A percentile compares a stretch with the other conserved stretches of the same genome.
These are phyloP conservation scores for Ellobius talpinus DNA, from an alignment of 2,113 vertebrate species.

Conservation along the genomic window DNA sequence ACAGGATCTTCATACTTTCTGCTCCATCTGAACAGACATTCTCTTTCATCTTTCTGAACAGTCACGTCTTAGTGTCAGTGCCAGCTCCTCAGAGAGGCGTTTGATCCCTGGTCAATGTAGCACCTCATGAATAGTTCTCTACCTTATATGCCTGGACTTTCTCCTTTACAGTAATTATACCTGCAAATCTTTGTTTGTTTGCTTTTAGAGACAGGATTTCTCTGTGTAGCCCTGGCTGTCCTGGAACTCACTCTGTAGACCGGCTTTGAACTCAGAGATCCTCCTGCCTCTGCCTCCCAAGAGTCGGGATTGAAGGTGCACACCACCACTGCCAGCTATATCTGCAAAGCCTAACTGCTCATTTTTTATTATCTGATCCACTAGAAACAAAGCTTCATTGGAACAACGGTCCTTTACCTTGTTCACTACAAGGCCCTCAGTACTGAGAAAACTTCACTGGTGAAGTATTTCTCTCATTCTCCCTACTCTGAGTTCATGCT, in stretches of 20 bases:
- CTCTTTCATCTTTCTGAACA: neutral
- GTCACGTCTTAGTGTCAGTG: neutral
- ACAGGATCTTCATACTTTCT: neutral
- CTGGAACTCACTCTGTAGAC: too few relatives aligned
- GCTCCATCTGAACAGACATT: neutral
- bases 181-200: neutral
- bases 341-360: neutral
- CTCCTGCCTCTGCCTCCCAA: too few relatives aligned
- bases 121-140: neutral
- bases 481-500: neutral
- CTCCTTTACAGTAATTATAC: neutral
- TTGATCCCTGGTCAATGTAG: neutral
- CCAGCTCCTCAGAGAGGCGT: neutral
- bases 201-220: too few relatives aligned
- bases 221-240: too few relatives aligned
- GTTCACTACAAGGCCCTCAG: neutral
- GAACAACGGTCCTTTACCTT: neutral
- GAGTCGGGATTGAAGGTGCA: too few relatives aligned
- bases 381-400: neutral
- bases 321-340: neutral
- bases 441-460: neutral
- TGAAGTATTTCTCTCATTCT: neutral
- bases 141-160: neutral
- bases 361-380: neutral
- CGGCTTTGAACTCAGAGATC: too few relatives aligned